Base-by-base conservation (phyloP, 2,888 invertebrate genomes). In the Agrotis segetum region DNA sequence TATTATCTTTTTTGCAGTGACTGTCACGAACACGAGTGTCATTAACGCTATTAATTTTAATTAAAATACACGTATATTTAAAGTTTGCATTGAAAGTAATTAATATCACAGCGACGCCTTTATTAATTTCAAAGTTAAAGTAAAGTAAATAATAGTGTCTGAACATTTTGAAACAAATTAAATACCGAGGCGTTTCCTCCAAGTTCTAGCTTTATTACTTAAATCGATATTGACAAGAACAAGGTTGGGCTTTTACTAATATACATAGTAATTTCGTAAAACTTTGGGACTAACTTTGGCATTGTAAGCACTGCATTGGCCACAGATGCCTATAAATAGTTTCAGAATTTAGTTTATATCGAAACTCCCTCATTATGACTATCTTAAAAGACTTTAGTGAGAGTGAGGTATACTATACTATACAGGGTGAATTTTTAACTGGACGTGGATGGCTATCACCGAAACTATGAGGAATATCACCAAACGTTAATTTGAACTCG, bases 281-380 rank as follows among this genome's bases (percentile, higher is more conserved):
- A 73, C 74, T 79, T 74, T 46, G 17, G 63, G 7, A 56, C 74
- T 84, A 76, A 76, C 70, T 76, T 76, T 44, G 66, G 9, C 62
- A 63, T 62, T 77, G 69, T 74, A 71, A 71, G 69, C 59, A 16
- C 65, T 73, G 55, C 49, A 60, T 64, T 59, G 59, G 49, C 66
- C 66, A 19, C 67, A 74, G 59, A 71, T 56, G 53, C 65, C 65
- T 69, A 71, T 70, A 53, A 63, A 71, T 62, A 67, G 47, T 34
- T 7, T 24, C 47, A 46, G 58, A 53, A 62, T 60, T 16, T 64
- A 78, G 53, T 75, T 75, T 78, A 78, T 63, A 52, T 1, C 58
- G 4, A 71, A 46, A 60, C 14, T 44, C 46, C 17, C 34, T 40
- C 1, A 40, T 34, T 3, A 5, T 2, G 29, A 29, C 29, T 29